Conservation (phyloP, 2,113 vertebrate genomes). For the Ailurus styani region DNA sequence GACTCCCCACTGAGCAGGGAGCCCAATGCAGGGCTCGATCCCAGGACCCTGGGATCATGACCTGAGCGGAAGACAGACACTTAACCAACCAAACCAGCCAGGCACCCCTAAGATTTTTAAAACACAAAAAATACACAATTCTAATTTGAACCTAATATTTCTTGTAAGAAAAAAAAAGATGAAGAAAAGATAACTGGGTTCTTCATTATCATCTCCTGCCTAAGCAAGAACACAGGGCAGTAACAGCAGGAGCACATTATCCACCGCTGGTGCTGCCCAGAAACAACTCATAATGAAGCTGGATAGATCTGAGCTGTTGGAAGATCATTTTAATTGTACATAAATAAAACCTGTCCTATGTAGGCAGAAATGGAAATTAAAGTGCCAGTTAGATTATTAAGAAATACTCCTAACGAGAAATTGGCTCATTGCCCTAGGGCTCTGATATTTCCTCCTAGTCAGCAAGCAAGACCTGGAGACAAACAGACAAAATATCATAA, state of each 20-base stretch:
- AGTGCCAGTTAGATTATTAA: conserved; percentile 47
- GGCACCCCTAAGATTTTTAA: not conserved
- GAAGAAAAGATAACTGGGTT: not conserved
- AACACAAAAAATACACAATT: not conserved
- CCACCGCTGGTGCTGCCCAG: not conserved
- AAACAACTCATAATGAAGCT: not conserved
- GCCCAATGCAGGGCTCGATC: too few relatives aligned
- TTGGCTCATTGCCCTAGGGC: conserved; percentile 1
- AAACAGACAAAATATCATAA: not conserved
- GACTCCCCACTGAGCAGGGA: too few relatives aligned
- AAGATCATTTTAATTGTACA: conserved; percentile 46
- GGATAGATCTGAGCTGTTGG: not conserved
- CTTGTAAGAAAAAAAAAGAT: not conserved
- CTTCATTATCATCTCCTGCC: not conserved
- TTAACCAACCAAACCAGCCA: too few relatives aligned
- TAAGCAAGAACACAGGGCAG: not conserved
- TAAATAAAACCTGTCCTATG: conserved; percentile 53
- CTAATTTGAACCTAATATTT: conserved; percentile 29
- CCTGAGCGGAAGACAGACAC: too few relatives aligned
- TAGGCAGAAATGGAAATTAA: conserved; percentile 51
- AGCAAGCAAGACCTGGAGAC: conserved; percentile 25
- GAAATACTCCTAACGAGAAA: conserved; percentile 54
- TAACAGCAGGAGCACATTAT: not conserved
- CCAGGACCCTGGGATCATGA: too few relatives aligned
- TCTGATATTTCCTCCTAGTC: conserved; percentile 41